phyloP scores from a whole-genome alignment of 2,888 invertebrate genomes.

The Orthosia incerta region DNA sequence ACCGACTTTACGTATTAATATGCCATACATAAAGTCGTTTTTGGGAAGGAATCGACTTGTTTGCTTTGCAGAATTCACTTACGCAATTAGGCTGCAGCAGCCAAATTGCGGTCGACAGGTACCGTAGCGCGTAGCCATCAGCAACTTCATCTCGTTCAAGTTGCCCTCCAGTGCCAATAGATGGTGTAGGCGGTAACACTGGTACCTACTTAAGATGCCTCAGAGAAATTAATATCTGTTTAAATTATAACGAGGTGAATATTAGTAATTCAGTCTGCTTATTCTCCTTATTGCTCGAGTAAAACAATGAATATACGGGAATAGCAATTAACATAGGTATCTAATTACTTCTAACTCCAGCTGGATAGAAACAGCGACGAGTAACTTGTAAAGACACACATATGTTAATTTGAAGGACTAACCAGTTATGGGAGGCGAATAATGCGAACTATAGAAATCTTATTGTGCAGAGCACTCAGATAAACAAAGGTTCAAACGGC shows the following conservation, averaged over 20 bases:
- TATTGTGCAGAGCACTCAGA: neutral
- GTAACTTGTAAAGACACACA: neutral
- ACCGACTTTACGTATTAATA: too few relatives aligned
- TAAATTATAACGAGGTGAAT: constrained; percentile 4
- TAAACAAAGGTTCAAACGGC: neutral
- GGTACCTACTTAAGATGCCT: neutral
- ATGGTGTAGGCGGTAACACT: too few relatives aligned
- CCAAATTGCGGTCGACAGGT: too few relatives aligned
- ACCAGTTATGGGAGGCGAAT: neutral
- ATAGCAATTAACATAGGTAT: neutral
- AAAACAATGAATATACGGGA: neutral
- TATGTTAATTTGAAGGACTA: neutral
- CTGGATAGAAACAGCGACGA: neutral
- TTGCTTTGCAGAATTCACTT: too few relatives aligned
- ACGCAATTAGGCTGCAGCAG: too few relatives aligned
- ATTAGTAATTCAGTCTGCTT: neutral
- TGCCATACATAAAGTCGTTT: too few relatives aligned
- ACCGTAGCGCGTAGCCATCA: too few relatives aligned
- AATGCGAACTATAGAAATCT: neutral
- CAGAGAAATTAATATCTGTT: constrained; percentile 1
- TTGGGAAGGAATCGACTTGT: too few relatives aligned
- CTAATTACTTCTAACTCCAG: neutral
- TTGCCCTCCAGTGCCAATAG: too few relatives aligned
- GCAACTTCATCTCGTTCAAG: too few relatives aligned
- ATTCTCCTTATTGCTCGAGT: neutral